A percentile compares a stretch with the other conserved stretches of the same genome.
Evolutionary conservation across 1,140 invertebrate species (phyloP).

Genomic region (Drosophila lacertosa): DNA sequence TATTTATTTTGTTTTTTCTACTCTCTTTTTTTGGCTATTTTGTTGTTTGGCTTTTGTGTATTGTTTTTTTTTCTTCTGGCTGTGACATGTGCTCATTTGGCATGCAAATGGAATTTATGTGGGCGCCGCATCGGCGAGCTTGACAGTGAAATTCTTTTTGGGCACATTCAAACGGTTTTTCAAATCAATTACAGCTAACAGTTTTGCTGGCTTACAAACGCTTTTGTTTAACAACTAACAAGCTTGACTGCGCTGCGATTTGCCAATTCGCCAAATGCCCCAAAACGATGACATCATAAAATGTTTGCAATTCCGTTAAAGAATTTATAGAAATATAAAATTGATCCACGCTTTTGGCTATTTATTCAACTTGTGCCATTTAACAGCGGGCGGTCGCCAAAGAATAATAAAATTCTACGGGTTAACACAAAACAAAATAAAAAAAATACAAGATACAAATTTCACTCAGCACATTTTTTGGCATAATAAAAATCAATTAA

Average conservation of each 20-base stretch:
- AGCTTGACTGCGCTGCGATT: slow-evolving; percentile 14
- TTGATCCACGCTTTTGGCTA: slow-evolving; percentile 28
- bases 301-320: not conserved
- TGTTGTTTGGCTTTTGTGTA: slow-evolving; percentile 9
- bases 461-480: slow-evolving; percentile 34
- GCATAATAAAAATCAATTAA: slow-evolving; percentile 77
- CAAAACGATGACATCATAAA: slow-evolving; percentile 61
- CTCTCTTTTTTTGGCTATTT: not conserved
- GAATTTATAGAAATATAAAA: slow-evolving; percentile 39
- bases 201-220: slow-evolving; percentile 21
- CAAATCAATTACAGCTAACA: slow-evolving; percentile 44
- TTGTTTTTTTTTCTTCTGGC: slow-evolving; percentile 1
- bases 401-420: slow-evolving; percentile 23
- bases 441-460: slow-evolving; percentile 19
- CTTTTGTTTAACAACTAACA: slow-evolving; percentile 13
- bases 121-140: slow-evolving; percentile 42
- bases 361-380: slow-evolving; percentile 40
- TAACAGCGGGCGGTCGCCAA: slow-evolving; percentile 49
- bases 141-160: slow-evolving; percentile 42
- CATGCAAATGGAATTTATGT: slow-evolving; percentile 51
- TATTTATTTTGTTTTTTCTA: slow-evolving; percentile 18
- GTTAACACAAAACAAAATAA: not conserved
- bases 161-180: slow-evolving; percentile 30
- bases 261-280: slow-evolving; percentile 31
- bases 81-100: slow-evolving; percentile 47